Evolutionary conservation across 2,113 vertebrate genomes (phyloP).

Genomic region (Neolamprologus devosi): DNA sequence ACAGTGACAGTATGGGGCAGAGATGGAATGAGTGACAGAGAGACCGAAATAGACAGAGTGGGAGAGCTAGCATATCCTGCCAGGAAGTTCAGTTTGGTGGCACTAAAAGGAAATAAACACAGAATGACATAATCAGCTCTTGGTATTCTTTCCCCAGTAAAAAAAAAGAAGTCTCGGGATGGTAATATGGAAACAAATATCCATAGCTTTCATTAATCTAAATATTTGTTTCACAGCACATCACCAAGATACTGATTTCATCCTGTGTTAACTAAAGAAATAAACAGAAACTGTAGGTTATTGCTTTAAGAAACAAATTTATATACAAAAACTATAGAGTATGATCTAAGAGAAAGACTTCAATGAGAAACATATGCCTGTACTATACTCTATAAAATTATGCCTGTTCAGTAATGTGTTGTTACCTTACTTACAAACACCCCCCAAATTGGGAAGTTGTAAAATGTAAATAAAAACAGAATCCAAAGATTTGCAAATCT

Average conservation of each 20-base stretch:
- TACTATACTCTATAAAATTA: not conserved
- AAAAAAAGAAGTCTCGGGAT: rapidly evolving
- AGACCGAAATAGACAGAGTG: not conserved
- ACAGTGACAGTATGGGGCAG: not conserved
- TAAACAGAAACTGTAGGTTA: rapidly evolving
- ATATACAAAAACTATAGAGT: not conserved
- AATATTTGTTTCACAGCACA: not conserved
- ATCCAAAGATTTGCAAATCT: not conserved
- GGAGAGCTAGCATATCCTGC: not conserved
- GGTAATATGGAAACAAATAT: not conserved
- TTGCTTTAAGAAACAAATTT: not conserved
- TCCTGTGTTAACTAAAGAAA: not conserved
- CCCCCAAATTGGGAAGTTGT: not conserved
- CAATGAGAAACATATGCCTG: not conserved
- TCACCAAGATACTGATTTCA: not conserved
- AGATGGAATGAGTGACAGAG: not conserved
- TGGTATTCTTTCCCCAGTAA: not conserved
- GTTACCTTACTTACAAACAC: not conserved
- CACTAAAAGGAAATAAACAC: slow-evolving; percentile 19
- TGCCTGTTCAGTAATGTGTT: not conserved
- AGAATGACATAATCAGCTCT: not conserved
- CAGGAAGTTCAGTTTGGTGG: slow-evolving; percentile 36
- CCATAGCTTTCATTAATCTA: not conserved
- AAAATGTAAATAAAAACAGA: not conserved
- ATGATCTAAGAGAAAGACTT: not conserved